phyloP scores from a whole-genome alignment of 2,888 invertebrate genomes.

The Agonopterix alstromeriana region DNA sequence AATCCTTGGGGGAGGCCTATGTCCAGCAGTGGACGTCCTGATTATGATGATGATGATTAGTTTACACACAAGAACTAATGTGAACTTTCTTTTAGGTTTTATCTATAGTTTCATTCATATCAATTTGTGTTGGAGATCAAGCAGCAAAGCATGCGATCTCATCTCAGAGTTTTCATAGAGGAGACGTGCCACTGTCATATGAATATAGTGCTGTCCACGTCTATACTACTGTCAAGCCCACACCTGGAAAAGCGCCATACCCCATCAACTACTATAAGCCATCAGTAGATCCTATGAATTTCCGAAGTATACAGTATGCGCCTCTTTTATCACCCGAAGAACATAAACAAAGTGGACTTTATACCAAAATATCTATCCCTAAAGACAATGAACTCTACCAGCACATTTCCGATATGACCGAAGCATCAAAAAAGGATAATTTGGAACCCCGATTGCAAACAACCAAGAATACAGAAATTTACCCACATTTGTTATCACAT shows the following conservation, averaged over 20 bases:
- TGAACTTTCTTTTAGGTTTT: conserved; percentile 24
- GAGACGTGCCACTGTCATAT: conserved; percentile 28
- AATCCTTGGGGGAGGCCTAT: too few relatives aligned
- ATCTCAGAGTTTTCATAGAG: conserved; percentile 23
- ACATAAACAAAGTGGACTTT: not conserved
- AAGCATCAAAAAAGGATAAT: conserved; percentile 11
- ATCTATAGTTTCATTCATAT: conserved; percentile 14
- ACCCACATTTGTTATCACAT: conserved; percentile 3
- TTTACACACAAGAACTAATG: not conserved
- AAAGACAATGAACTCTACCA: not conserved
- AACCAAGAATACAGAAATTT: not conserved
- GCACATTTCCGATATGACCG: not conserved
- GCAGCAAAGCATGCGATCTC: conserved; percentile 15
- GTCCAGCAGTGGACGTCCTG: too few relatives aligned
- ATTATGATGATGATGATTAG: too few relatives aligned
- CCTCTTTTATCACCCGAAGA: conserved; percentile 11
- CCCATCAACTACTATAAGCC: not conserved
- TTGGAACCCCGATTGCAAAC: conserved; percentile 25
- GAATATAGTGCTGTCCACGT: conserved; percentile 21
- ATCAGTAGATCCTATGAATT: not conserved
- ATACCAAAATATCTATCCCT: not conserved
- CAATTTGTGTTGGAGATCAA: conserved; percentile 13
- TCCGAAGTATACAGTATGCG: conserved; percentile 25
- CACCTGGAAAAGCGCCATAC: not conserved
- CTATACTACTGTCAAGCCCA: conserved; percentile 13